Percentiles rank a stretch among this genome's conserved stretches.
Conservation (phyloP, 2,888 invertebrate genomes). For the Sarcophaga subvicina region DNA sequence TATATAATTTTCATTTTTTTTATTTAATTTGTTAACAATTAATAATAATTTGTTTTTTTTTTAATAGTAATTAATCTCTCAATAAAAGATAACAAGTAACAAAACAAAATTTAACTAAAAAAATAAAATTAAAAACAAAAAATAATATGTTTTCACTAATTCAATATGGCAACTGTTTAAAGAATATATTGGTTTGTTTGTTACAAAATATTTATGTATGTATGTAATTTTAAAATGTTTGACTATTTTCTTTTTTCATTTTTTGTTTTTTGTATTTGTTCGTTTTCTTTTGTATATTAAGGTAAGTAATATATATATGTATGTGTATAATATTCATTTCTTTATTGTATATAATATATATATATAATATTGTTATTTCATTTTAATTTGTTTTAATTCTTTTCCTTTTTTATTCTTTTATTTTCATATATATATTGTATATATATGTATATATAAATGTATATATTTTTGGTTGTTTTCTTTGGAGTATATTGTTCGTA, state of each 20-base stretch:
- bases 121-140: constrained; percentile 28
- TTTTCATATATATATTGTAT: constrained; percentile 70
- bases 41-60: constrained; percentile 41
- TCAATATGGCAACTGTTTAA: constrained; percentile 65
- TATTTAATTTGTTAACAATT: constrained; percentile 61
- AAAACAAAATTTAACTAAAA: constrained; percentile 19
- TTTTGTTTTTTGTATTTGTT: constrained; percentile 40
- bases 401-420: constrained; percentile 73
- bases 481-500: constrained; percentile 80
- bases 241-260: constrained; percentile 53
- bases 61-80: constrained; percentile 41
- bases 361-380: constrained; percentile 63
- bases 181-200: constrained; percentile 48
- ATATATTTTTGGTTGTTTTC: constrained; percentile 80
- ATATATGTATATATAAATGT: constrained; percentile 72
- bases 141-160: constrained; percentile 43
- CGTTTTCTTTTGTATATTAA: constrained; percentile 54
- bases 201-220: not conserved
- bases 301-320: constrained; percentile 59
- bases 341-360: constrained; percentile 73
- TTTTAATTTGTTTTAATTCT: constrained; percentile 62
- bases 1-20: constrained; percentile 51
- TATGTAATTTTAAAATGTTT: constrained; percentile 32
- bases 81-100: constrained; percentile 10
- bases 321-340: constrained; percentile 37